Percentiles rank a stretch among this genome's conserved stretches.
These are phyloP conservation scores for Drosophila carrolli DNA, from an alignment of 1,140 invertebrate species.

Conservation along the genomic window DNA sequence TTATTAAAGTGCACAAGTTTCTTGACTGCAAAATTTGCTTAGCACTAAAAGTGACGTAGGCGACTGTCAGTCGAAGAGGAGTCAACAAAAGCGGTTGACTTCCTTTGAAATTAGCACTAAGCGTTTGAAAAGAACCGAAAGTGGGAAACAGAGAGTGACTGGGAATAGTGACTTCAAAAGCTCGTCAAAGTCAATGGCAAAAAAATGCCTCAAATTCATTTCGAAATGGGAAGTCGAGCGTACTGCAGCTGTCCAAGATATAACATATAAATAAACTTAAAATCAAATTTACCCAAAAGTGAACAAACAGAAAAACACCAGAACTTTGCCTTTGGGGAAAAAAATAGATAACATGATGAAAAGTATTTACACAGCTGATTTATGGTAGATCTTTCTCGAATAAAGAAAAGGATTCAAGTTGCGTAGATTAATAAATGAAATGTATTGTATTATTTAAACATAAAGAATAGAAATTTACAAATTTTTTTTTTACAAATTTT, in stretches of 20 bases:
- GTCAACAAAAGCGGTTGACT: constrained; percentile 39
- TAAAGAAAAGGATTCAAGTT: background rate
- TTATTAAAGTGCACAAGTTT: constrained; percentile 23
- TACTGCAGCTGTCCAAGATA: constrained; percentile 18
- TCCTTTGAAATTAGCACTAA: constrained; percentile 22
- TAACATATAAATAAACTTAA: constrained; percentile 59
- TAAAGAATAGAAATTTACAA: too few relatives aligned
- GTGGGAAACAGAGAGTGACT: background rate
- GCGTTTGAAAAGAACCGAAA: background rate
- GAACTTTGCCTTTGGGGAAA: background rate
- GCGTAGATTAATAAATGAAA: background rate
- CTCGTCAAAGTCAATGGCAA: constrained; percentile 28
- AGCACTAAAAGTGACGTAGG: constrained; percentile 36
- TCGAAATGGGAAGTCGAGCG: background rate
- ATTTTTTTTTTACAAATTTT: too few relatives aligned
- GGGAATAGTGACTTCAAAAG: constrained; percentile 12
- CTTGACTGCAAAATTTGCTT: constrained; percentile 57
- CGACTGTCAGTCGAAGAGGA: constrained; percentile 25
- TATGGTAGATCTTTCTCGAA: constrained; percentile 11
- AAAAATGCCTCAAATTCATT: constrained; percentile 6
- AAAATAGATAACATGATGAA: constrained; percentile 6
- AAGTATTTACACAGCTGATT: constrained; percentile 26
- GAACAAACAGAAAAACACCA: constrained; percentile 18
- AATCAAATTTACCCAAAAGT: constrained; percentile 58
- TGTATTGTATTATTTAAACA: too few relatives aligned